Evolutionary conservation across 2,797 vertebrate species (phyloP).

Genomic region (Dermochelys coriacea): DNA sequence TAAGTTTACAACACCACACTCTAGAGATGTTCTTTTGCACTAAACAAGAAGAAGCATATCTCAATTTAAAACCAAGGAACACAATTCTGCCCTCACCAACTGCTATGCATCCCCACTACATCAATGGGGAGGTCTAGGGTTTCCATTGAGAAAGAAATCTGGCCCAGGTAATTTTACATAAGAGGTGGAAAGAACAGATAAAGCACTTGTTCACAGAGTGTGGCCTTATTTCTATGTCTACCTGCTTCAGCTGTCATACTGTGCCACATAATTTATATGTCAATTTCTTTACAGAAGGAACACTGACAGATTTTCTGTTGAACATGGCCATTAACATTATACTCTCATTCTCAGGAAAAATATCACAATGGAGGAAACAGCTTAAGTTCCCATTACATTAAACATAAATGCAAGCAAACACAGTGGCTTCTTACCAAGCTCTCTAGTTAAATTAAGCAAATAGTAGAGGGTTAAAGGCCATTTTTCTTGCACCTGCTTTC

Average conservation of each 20-base stretch:
- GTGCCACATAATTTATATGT: neutral
- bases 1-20: conserved; percentile 55
- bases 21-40: conserved; percentile 46
- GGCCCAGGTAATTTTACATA: neutral
- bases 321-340: conserved; percentile 51
- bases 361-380: conserved; percentile 13
- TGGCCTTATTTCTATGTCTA: conserved; percentile 32
- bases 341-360: conserved; percentile 23
- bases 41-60: conserved; percentile 6
- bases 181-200: conserved; percentile 60
- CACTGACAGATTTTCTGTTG: conserved; percentile 46
- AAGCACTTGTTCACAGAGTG: conserved; percentile 25
- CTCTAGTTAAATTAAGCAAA: conserved; percentile 22
- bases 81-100: conserved; percentile 22
- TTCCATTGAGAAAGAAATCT: conserved; percentile 41
- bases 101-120: neutral
- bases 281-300: conserved; percentile 42
- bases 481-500: conserved; percentile 20
- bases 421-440: neutral
- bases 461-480: neutral
- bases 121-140: neutral
- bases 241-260: conserved; percentile 48
- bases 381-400: conserved; percentile 4
- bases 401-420: neutral
- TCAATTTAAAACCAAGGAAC: conserved; percentile 13